Conservation (phyloP, 37 sponge, comb jelly and placozoan genomes). For the Beroe forskalii region DNA sequence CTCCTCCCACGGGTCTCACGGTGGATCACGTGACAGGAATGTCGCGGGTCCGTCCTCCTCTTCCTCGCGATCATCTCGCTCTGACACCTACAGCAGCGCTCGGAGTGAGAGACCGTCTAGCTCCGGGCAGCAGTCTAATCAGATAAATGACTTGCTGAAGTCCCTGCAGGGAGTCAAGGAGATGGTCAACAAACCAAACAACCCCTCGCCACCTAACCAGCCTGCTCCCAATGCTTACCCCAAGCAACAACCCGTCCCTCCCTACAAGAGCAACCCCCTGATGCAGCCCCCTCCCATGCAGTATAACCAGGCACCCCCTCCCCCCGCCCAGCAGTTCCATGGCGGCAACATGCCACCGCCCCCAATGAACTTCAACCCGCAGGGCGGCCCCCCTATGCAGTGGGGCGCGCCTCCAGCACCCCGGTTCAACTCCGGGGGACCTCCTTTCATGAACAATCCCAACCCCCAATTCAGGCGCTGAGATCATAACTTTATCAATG, state of each 20-base stretch:
- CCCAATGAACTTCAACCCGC: conserved; percentile 24
- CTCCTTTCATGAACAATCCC: conserved; percentile 41
- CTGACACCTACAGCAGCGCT: conserved; percentile 32
- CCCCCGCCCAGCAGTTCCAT: not conserved
- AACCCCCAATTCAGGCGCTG: conserved; percentile 56
- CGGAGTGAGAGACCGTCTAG: not conserved
- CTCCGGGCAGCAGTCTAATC: conserved; percentile 31
- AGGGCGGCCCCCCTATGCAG: conserved; percentile 3
- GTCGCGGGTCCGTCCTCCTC: not conserved
- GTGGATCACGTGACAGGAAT: not conserved
- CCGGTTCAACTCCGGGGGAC: not conserved
- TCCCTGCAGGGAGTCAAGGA: conserved; percentile 54
- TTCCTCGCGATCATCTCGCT: conserved; percentile 14
- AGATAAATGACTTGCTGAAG: conserved; percentile 50
- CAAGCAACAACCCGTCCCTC: not conserved
- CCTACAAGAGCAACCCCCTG: conserved; percentile 19
- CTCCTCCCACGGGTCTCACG: not conserved
- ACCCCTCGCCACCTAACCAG: not conserved
- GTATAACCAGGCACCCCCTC: not conserved
- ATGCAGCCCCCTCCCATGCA: conserved; percentile 29
- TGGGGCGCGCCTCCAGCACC: not conserved
- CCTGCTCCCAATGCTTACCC: not conserved
- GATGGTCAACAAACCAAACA: conserved; percentile 49
- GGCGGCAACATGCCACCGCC: not conserved
- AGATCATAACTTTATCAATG: no score